Conservation (phyloP, 2,888 invertebrate species). For the Pterobdella sp. region DNA sequence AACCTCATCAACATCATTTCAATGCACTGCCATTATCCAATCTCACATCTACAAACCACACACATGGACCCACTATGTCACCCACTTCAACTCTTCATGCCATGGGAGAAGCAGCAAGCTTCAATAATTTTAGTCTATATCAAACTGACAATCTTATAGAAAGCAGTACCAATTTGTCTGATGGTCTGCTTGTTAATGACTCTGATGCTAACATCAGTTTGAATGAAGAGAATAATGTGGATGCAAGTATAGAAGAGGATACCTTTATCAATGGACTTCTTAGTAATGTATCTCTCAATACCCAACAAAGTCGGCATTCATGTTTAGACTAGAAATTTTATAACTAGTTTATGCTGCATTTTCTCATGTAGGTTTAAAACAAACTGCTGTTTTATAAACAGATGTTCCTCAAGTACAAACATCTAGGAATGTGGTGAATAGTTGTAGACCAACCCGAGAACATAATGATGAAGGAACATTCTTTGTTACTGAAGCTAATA, state of each 20-base stretch:
- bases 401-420: too few relatives aligned
- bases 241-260: background rate
- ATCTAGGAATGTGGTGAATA: too few relatives aligned
- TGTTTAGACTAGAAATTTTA: background rate
- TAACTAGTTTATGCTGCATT: too few relatives aligned
- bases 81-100: background rate
- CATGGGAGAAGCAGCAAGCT: background rate
- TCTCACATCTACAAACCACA: background rate
- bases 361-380: too few relatives aligned
- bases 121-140: background rate
- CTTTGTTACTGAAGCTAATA: background rate
- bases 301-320: background rate
- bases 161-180: background rate
- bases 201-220: background rate
- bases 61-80: background rate
- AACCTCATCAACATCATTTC: constrained; percentile 3
- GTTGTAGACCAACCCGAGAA: too few relatives aligned
- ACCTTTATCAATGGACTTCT: background rate
- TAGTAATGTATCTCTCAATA: background rate
- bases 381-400: too few relatives aligned
- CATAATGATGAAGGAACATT: background rate
- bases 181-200: background rate
- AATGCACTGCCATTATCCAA: background rate
- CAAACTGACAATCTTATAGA: background rate
- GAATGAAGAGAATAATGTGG: background rate